These are phyloP conservation scores for Zaprionus nigranus DNA, from an alignment of 1,140 invertebrate genomes.

Conservation along the genomic window DNA sequence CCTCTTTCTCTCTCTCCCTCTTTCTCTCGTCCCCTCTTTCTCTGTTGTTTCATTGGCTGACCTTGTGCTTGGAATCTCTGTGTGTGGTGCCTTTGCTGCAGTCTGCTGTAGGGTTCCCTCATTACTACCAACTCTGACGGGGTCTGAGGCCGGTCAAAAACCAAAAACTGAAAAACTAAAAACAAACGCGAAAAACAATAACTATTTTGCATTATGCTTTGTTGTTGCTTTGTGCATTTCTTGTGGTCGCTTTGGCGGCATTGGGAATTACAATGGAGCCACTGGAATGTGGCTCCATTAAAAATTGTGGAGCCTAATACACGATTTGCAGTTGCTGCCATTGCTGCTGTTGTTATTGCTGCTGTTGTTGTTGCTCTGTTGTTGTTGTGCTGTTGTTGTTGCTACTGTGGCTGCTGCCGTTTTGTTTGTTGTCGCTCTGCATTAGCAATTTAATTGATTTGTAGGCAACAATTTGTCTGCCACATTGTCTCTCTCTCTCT, in stretches of 20 bases:
- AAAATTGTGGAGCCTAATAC: slow-evolving; percentile 9
- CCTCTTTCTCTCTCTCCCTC: background rate
- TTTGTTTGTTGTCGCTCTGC: slow-evolving; percentile 77
- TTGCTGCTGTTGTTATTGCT: background rate
- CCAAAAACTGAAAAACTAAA: background rate
- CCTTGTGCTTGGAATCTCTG: background rate
- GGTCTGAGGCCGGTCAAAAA: background rate
- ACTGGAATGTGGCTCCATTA: slow-evolving; percentile 12
- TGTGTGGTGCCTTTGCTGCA: background rate
- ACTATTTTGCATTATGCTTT: background rate
- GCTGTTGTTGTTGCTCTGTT: background rate
- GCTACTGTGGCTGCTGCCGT: slow-evolving; percentile 28
- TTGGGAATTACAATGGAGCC: slow-evolving; percentile 4
- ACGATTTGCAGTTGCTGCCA: background rate
- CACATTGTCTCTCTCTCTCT: slow-evolving; percentile 38
- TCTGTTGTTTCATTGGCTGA: background rate
- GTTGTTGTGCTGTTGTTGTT: background rate
- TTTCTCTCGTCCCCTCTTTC: background rate
- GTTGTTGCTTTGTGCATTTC: background rate
- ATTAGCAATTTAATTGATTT: slow-evolving; percentile 83
- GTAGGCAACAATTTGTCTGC: slow-evolving; percentile 80
- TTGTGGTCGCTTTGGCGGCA: slow-evolving; percentile 10
- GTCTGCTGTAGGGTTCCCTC: background rate
- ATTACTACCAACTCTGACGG: background rate
- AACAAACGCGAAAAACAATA: background rate